These are phyloP conservation scores for Bombus pascuorum DNA, from an alignment of 1,140 invertebrate species.

Conservation along the genomic window DNA sequence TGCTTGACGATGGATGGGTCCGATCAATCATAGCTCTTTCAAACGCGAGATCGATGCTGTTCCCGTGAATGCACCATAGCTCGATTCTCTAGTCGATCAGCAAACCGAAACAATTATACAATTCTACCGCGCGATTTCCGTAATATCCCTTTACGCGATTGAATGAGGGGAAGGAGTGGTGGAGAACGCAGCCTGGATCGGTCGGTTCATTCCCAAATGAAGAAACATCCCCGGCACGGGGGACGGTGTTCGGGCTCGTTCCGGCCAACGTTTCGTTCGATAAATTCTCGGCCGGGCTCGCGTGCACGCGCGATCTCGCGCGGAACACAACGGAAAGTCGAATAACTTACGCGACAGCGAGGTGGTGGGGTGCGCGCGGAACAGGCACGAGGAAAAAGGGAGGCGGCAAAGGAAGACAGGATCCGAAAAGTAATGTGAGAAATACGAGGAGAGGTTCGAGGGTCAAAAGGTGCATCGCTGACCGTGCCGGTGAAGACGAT, in stretches of 20 bases:
- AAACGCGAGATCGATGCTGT: constrained; percentile 7
- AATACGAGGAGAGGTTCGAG: constrained; percentile 68
- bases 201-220: constrained; percentile 21
- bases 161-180: not conserved
- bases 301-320: constrained; percentile 13
- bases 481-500: constrained; percentile 6
- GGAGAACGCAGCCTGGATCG: not conserved
- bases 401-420: not conserved
- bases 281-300: constrained; percentile 29
- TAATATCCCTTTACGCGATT: not conserved
- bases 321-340: constrained; percentile 31
- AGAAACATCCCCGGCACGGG: constrained; percentile 37
- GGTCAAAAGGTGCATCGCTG: constrained; percentile 69
- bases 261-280: constrained; percentile 25
- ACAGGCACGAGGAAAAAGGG: not conserved
- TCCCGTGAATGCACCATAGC: not conserved
- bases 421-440: constrained; percentile 76
- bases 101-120: constrained; percentile 21
- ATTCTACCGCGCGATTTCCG: not conserved
- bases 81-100: constrained; percentile 3
- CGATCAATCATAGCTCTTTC: constrained; percentile 26
- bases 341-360: constrained; percentile 44
- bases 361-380: not conserved
- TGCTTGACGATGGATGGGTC: constrained; percentile 8
- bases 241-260: not conserved